Percentiles rank a stretch among this genome's conserved stretches.
phyloP scores from a whole-genome alignment of 1,140 invertebrate genomes.

The Musca domestica region DNA sequence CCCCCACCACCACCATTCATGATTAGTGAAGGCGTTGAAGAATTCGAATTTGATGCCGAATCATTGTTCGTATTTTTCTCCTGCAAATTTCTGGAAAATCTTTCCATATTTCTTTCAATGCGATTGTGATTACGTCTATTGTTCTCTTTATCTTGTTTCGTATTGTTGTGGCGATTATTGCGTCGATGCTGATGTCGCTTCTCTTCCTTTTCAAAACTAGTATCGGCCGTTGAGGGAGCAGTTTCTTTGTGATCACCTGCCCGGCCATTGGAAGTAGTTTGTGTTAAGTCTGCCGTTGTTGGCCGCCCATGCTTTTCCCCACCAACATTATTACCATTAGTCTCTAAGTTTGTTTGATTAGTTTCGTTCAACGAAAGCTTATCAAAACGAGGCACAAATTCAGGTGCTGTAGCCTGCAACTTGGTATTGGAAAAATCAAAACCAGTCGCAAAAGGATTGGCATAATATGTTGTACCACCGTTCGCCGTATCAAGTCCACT shows the following conservation, averaged over 20 bases:
- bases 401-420: slow-evolving; percentile 46
- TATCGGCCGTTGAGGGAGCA: not conserved
- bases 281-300: not conserved
- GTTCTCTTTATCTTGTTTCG: slow-evolving; percentile 12
- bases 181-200: slow-evolving; percentile 19
- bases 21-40: not conserved
- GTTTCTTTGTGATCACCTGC: not conserved
- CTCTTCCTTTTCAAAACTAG: slow-evolving; percentile 10
- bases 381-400: slow-evolving; percentile 46
- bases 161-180: slow-evolving; percentile 11
- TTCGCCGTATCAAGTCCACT: not conserved
- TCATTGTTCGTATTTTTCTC: slow-evolving; percentile 7
- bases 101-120: slow-evolving; percentile 36
- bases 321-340: not conserved
- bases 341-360: slow-evolving; percentile 6
- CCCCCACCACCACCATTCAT: slow-evolving; percentile 1
- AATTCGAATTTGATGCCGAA: slow-evolving; percentile 2
- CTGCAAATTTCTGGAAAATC: slow-evolving; percentile 5
- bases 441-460: slow-evolving; percentile 38
- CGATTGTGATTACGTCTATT: not conserved
- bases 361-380: slow-evolving; percentile 27
- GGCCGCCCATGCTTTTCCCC: not conserved
- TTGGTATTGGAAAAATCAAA: slow-evolving; percentile 45
- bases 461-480: slow-evolving; percentile 19
- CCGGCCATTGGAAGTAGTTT: not conserved